Percentiles rank a stretch among this genome's conserved stretches.
Conservation (phyloP, 1,140 invertebrate species). For the Pachyrhynchus sulphureomaculatus region DNA sequence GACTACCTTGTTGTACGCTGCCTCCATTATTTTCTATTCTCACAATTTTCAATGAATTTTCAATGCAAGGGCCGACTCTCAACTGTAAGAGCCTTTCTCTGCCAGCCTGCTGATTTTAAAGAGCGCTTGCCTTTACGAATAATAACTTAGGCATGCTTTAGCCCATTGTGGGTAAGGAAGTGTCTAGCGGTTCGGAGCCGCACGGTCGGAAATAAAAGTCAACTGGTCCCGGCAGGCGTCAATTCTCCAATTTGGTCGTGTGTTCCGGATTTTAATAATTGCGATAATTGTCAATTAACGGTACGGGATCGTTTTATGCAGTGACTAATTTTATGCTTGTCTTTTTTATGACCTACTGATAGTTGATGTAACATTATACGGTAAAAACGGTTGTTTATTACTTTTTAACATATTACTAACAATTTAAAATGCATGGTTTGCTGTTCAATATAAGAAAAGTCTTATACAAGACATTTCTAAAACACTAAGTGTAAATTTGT, state of each 20-base stretch:
- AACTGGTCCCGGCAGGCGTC: constrained; percentile 15
- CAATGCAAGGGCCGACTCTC: too few relatives aligned
- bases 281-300: constrained; percentile 19
- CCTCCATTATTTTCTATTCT: too few relatives aligned
- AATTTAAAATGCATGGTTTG: too few relatives aligned
- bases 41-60: too few relatives aligned
- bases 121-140: background rate
- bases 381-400: too few relatives aligned
- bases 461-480: too few relatives aligned
- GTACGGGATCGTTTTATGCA: background rate
- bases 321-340: background rate
- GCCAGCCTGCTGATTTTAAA: background rate
- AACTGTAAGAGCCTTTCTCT: background rate
- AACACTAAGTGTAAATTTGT: too few relatives aligned
- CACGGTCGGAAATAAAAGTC: constrained; percentile 23
- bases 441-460: too few relatives aligned
- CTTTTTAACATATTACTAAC: too few relatives aligned
- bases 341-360: too few relatives aligned
- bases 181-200: constrained; percentile 14
- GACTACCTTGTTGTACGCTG: too few relatives aligned
- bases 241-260: constrained; percentile 13
- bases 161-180: constrained; percentile 17
- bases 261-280: constrained; percentile 16
- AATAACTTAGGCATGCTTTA: background rate
- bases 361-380: too few relatives aligned